phyloP scores from a whole-genome alignment of 2,113 vertebrate genomes.

The Helogale parvula region DNA sequence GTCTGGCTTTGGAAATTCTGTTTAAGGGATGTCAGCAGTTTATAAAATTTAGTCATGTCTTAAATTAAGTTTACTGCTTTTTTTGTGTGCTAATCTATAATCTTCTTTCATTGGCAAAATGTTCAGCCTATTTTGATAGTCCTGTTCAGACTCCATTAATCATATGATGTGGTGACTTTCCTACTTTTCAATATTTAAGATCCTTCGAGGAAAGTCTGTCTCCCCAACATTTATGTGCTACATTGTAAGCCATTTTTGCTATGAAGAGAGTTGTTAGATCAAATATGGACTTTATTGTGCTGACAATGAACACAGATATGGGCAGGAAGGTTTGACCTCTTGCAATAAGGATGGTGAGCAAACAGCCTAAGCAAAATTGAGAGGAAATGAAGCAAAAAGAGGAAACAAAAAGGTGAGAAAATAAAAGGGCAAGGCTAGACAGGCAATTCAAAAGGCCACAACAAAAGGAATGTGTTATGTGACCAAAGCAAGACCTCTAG shows the following conservation, averaged over 20 bases:
- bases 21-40: conserved; percentile 23
- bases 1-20: conserved; percentile 41
- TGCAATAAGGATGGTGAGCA: background rate
- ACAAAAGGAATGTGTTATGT: background rate
- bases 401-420: conserved; percentile 18
- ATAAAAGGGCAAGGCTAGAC: background rate
- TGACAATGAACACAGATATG: background rate
- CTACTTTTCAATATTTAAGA: background rate
- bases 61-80: conserved; percentile 22
- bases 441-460: background rate
- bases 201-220: background rate
- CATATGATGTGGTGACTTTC: background rate
- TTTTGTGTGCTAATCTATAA: background rate
- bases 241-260: background rate
- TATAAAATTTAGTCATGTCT: conserved; percentile 22
- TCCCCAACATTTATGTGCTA: background rate
- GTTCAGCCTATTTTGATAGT: background rate
- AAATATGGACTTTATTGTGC: background rate
- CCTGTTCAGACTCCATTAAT: background rate
- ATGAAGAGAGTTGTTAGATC: background rate
- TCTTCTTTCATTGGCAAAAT: background rate
- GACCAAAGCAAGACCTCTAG: background rate
- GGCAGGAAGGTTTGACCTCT: background rate
- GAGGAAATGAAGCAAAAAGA: conserved; percentile 7
- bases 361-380: background rate